Evolutionary conservation across 2,113 vertebrate genomes (phyloP).

Genomic region (Verasper variegatus): DNA sequence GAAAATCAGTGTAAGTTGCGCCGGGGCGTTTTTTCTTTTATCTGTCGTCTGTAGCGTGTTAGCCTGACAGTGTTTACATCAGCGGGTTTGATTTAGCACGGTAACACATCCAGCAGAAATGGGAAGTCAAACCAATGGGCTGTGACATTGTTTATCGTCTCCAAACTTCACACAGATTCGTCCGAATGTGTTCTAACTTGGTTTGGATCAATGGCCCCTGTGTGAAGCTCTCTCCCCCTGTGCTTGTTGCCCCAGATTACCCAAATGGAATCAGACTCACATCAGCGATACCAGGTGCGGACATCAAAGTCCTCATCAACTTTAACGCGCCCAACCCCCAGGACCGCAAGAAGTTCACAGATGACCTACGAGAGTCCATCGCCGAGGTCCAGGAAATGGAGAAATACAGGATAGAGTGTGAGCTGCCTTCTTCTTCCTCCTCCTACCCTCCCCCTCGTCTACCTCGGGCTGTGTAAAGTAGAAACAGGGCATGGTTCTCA

Average conservation of each 20-base stretch:
- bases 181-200: constrained; percentile 30
- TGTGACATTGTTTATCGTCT: constrained; percentile 45
- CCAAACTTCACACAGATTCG: constrained; percentile 38
- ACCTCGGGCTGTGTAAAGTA: constrained; percentile 46
- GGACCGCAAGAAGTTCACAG: constrained; percentile 98
- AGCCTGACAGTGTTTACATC: constrained; percentile 49
- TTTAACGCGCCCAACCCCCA: constrained; percentile 99
- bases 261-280: constrained; percentile 96
- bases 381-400: constrained; percentile 99
- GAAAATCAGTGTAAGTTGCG: constrained; percentile 94
- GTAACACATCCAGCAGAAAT: constrained; percentile 27
- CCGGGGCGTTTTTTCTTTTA: background rate
- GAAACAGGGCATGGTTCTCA: constrained; percentile 55
- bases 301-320: constrained; percentile 97
- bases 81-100: constrained; percentile 35
- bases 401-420: constrained; percentile 99
- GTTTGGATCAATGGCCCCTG: constrained; percentile 49
- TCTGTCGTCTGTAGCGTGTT: constrained; percentile 1
- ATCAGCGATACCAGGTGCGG: constrained; percentile 94
- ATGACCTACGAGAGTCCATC: constrained; percentile 95
- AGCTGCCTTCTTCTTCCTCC: constrained; percentile 72
- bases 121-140: constrained; percentile 27
- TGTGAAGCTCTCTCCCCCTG: constrained; percentile 45
- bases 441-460: constrained; percentile 15
- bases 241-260: constrained; percentile 85